Evolutionary conservation across 2,113 vertebrate genomes (phyloP), one percentile per base, ranked within the genome.

Genomic region (Pterophyllum scalare): DNA sequence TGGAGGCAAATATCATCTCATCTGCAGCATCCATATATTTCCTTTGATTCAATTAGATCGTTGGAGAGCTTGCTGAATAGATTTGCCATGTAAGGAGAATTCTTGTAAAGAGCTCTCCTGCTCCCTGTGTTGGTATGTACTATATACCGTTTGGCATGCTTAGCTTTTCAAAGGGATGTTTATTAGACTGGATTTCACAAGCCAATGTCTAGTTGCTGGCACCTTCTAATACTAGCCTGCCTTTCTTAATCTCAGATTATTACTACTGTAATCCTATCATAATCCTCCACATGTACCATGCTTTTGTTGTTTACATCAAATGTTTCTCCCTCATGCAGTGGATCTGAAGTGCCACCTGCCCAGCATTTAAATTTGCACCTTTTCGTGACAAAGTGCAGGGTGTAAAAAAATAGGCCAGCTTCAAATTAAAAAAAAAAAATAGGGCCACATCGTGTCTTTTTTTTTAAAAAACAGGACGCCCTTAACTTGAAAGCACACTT

Each of bases 241-340:
- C 82, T 64, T 91, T 93, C 86, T 86, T 93, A 93, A 94, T 94
- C 93, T 94, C 81, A 90, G 83, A 93, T 94, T 92, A 92, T 91
- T 91, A 83, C 91, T 62, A 83, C 88, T 87, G 76, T 90, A 92
- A 94, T 93, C 92, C 86, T 59, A 83, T 89, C 89, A 77, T 93
- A 95, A 94, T 94, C 91, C 83, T 62, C 65, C 54, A 77, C 83
- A 92, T 43, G 62, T 86, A 89, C 79, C 84, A 88, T 87, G 87
- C 91, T 90, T 93, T 90, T 93, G 90, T 93, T 94, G 92, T 94
- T 94, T 92, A 91, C 89, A 89, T 90, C 70, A 87, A 88, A 89
- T 87, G 75, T 77, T 89, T 84, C 65, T 60, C 62, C 33, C 76
- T 83, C 43, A 33, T 89, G 77, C 76, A 85, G 84, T 72, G 40